phyloP scores from a whole-genome alignment of 2,113 vertebrate species.

The Platichthys stellatus region DNA sequence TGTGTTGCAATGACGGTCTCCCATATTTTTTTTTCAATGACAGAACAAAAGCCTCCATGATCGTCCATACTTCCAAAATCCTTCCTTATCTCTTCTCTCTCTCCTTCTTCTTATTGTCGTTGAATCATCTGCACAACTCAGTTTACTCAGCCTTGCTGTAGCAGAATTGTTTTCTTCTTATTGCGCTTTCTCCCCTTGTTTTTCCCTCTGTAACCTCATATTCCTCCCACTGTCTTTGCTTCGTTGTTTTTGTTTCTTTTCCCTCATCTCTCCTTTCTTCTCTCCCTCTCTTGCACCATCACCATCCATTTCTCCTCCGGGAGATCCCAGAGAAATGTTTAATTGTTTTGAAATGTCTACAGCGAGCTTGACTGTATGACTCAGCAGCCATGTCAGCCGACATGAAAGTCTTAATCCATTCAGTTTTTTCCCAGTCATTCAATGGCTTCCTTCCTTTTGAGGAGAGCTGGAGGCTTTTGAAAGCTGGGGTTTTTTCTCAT shows the following conservation, averaged over 20 bases:
- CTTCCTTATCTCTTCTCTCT: not conserved
- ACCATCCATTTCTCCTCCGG: conserved; percentile 3
- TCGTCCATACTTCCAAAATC: not conserved
- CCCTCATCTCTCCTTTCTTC: not conserved
- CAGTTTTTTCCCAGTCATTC: conserved; percentile 53
- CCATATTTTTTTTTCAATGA: not conserved
- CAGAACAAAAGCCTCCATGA: not conserved
- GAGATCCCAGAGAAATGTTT: conserved; percentile 49
- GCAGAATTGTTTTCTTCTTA: not conserved
- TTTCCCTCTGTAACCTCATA: conserved; percentile 6
- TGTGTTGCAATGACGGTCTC: not conserved
- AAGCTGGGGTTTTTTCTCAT: conserved; percentile 8
- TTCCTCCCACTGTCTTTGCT: conserved; percentile 28
- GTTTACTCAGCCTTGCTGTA: not conserved
- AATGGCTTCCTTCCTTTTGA: conserved; percentile 33
- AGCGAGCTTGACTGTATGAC: conserved; percentile 54
- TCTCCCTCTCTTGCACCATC: conserved; percentile 5
- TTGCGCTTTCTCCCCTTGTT: not conserved
- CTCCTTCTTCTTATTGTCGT: not conserved
- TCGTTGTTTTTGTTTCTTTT: conserved; percentile 5
- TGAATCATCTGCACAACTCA: not conserved
- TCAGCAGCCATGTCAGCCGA: conserved; percentile 51
- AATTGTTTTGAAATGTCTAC: conserved; percentile 63
- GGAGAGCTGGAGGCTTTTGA: conserved; percentile 14
- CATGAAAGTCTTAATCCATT: conserved; percentile 34